phyloP scores from a whole-genome alignment of 1,140 invertebrate genomes.

The Atta cephalotes region DNA sequence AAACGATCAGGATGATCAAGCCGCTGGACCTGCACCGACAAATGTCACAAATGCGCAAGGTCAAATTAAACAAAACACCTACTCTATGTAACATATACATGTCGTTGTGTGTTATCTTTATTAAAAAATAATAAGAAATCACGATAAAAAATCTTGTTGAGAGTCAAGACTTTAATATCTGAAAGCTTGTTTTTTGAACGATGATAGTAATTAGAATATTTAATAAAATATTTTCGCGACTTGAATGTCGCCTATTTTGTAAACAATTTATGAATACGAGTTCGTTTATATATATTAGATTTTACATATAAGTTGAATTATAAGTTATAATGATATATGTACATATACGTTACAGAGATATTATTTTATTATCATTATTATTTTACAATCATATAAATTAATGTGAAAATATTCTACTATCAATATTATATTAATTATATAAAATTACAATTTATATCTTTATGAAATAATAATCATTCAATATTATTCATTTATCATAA shows the following conservation, averaged over 20 bases:
- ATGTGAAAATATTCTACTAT: background rate
- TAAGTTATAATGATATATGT: background rate
- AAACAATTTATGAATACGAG: conserved; percentile 35
- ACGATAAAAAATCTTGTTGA: conserved; percentile 69
- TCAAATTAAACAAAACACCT: conserved; percentile 84
- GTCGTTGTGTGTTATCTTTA: conserved; percentile 78
- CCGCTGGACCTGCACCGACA: conserved; percentile 85
- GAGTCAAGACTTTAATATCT: conserved; percentile 64
- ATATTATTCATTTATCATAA: background rate
- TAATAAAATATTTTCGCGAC: background rate
- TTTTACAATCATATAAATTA: background rate
- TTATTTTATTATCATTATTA: conserved; percentile 16
- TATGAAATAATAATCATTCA: background rate
- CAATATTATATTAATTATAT: background rate
- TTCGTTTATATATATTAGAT: background rate
- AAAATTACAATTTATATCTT: background rate
- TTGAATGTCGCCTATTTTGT: conserved; percentile 40
- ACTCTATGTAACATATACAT: conserved; percentile 84
- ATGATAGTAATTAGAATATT: background rate
- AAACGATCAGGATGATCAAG: conserved; percentile 89
- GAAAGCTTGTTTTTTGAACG: conserved; percentile 72
- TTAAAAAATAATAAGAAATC: conserved; percentile 69
- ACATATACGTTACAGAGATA: conserved; percentile 39
- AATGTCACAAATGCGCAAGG: conserved; percentile 85
- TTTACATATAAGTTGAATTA: background rate